These are phyloP conservation scores for Leucoraja ocellata DNA, from an alignment of 2,797 vertebrate species.

Conservation along the genomic window DNA sequence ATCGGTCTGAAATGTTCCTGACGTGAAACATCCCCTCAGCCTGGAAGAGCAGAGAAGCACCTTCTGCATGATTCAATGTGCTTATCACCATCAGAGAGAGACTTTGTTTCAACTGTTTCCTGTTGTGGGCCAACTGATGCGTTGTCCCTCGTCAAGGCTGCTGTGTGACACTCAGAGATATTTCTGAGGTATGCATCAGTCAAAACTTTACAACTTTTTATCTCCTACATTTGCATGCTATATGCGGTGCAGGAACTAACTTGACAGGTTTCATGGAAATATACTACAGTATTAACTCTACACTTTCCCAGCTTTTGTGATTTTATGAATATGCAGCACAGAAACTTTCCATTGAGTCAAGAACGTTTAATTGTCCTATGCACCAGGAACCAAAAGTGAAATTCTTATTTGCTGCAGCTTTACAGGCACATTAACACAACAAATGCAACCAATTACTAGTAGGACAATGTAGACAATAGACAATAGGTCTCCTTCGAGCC, in stretches of 20 bases:
- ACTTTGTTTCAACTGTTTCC: conserved; percentile 14
- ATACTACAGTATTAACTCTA: not conserved
- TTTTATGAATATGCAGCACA: not conserved
- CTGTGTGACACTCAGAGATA: not conserved
- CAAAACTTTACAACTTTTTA: conserved; percentile 14
- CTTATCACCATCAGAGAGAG: conserved; percentile 15
- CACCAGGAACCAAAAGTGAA: too few species aligned
- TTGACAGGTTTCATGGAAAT: not conserved
- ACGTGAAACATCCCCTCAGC: not conserved
- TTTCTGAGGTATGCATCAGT: conserved; percentile 3
- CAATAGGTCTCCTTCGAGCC: too few species aligned
- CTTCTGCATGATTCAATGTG: conserved; percentile 17
- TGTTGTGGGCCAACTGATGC: conserved; percentile 31
- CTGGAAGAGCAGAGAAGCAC: not conserved
- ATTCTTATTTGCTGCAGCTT: too few species aligned
- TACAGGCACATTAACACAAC: too few species aligned
- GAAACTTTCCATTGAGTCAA: not conserved
- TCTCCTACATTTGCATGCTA: conserved; percentile 1
- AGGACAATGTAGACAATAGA: too few species aligned
- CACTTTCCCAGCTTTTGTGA: not conserved
- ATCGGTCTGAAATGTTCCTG: not conserved
- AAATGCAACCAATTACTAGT: too few species aligned
- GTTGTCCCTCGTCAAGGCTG: not conserved
- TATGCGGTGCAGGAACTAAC: not conserved
- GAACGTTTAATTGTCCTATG: too few species aligned